Percentiles rank a stretch among this genome's conserved stretches.
Evolutionary conservation across 2,888 invertebrate species (phyloP).

Genomic region (Didymodactylos carnosus): DNA sequence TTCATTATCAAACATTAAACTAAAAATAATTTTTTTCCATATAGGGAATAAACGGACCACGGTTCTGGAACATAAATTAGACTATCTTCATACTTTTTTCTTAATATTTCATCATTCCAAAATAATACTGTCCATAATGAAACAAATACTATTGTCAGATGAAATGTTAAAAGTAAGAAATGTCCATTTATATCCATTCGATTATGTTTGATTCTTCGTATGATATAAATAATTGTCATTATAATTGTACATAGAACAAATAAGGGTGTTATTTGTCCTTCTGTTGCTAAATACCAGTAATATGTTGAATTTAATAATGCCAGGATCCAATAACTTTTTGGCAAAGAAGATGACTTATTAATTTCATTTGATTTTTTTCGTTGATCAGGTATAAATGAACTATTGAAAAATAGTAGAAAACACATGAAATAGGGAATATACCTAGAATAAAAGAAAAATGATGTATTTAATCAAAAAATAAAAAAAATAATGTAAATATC

Average conservation of each 20-base stretch:
- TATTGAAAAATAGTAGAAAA: conserved; percentile 22
- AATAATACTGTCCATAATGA: conserved; percentile 21
- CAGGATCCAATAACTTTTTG: background rate
- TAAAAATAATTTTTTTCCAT: conserved; percentile 2
- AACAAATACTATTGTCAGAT: conserved; percentile 20
- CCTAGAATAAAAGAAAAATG: no score
- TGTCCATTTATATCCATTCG: conserved; percentile 22
- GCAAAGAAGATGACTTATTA: no score
- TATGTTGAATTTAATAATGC: background rate
- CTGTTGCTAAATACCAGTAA: conserved; percentile 25
- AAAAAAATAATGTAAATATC: background rate
- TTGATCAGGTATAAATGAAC: conserved; percentile 19
- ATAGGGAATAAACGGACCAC: conserved; percentile 24
- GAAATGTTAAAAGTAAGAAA: conserved; percentile 23
- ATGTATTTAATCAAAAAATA: background rate
- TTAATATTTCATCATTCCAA: conserved; percentile 21
- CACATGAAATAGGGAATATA: conserved; percentile 26
- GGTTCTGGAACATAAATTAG: conserved; percentile 27
- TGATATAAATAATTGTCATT: conserved; percentile 18
- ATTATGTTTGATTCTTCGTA: background rate
- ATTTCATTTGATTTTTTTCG: background rate
- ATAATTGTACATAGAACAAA: conserved; percentile 20
- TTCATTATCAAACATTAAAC: background rate
- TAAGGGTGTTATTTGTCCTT: conserved; percentile 25
- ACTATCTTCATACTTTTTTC: conserved; percentile 23